Evolutionary conservation across 2,113 vertebrate genomes (phyloP), one percentile per base, ranked within the genome.

Genomic region (Datnioides undecimradiatus): DNA sequence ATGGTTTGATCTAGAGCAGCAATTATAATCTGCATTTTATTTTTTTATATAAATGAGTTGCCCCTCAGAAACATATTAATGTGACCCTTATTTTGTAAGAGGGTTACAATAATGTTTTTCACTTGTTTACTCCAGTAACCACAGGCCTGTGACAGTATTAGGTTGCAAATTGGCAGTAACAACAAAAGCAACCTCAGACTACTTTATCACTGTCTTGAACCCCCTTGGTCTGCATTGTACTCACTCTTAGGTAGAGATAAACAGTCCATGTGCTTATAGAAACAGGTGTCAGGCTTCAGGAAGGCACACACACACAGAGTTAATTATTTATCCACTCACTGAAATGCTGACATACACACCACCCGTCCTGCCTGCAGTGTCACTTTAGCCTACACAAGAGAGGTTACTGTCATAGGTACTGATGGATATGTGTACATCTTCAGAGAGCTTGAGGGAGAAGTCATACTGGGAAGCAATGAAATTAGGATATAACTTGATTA

Each of bases 231-330:
- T 86, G 66, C 36, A 86, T 89, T 84, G 80, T 89, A 67, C 67
- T 72, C 87, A 75, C 79, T 76, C 63, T 83, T 34, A 64, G 80
- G 81, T 60, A 34, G 67, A 79, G 88, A 90, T 84, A 90, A 90
- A 86, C 87, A 82, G 84, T 87, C 70, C 67, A 88, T 84, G 83
- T 84, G 92, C 83, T 89, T 83, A 88, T 86, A 70, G 86, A 86
- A 90, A 88, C 89, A 92, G 90, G 92, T 93, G 91, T 93, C 91
- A 79, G 87, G 91, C 89, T 92, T 88, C 92, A 91, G 79, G 80
- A 73, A 78, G 75, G 80, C 51, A 62, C 86, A 76, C 80, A 57
- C 67, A 79, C 72, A 69, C 73, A 67, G 2, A 23, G 88, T 93
- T 92, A 92, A 93, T 93, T 83, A 93, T 93, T 92, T 75, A 93